Evolutionary conservation across 2,888 invertebrate species (phyloP).

Genomic region (Tetheella fluctuosa): DNA sequence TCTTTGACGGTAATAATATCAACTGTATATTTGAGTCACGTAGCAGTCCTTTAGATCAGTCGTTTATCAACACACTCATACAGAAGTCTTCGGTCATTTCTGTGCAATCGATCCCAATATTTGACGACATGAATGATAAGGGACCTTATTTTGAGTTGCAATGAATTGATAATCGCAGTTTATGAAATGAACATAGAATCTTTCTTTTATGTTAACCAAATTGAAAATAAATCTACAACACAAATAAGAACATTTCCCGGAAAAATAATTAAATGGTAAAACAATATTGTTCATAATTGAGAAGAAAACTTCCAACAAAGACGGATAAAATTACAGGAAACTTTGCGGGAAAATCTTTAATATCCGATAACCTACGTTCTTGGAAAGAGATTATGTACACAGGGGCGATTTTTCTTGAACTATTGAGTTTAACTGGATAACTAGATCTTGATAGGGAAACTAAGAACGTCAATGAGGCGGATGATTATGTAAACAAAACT

Average conservation of each 20-base stretch:
- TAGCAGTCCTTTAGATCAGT: conserved; percentile 23
- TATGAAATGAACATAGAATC: not conserved
- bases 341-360: conserved; percentile 3
- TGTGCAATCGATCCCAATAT: conserved; percentile 29
- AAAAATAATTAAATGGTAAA: not conserved
- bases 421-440: not conserved
- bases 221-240: not conserved
- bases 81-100: conserved; percentile 37
- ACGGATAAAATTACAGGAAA: not conserved
- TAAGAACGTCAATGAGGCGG: not conserved
- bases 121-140: conserved; percentile 23
- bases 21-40: conserved; percentile 26
- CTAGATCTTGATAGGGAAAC: not conserved
- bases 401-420: not conserved
- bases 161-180: not conserved
- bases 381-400: not conserved
- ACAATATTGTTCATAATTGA: conserved; percentile 1
- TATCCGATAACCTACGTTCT: conserved; percentile 6
- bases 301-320: not conserved
- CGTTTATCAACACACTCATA: conserved; percentile 28
- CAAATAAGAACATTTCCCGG: not conserved
- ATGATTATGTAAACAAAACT: conserved; percentile 4
- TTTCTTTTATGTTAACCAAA: too few relatives aligned
- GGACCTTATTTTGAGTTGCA: conserved; percentile 17
- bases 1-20: not conserved